phyloP scores from a whole-genome alignment of 1,140 invertebrate genomes.

The Halesus radiatus region DNA sequence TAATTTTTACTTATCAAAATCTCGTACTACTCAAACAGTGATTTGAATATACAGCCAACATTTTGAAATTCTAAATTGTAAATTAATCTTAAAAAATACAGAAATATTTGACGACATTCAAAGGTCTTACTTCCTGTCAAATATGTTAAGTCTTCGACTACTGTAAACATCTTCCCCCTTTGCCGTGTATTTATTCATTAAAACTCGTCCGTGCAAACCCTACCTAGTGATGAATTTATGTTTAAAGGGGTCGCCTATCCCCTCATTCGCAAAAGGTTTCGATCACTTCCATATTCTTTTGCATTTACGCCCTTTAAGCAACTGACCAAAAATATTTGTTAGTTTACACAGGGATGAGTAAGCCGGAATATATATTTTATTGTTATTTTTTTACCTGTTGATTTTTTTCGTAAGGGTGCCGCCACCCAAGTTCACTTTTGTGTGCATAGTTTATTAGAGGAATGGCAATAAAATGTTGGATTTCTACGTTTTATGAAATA shows the following conservation, averaged over 20 bases:
- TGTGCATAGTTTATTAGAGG: constrained; percentile 30
- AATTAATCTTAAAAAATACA: too few species aligned
- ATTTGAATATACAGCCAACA: too few species aligned
- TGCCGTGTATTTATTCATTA: constrained; percentile 38
- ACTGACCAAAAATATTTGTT: constrained; percentile 11
- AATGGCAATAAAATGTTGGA: neutral
- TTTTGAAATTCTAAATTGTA: too few species aligned
- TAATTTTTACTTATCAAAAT: too few species aligned
- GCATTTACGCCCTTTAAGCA: constrained; percentile 4
- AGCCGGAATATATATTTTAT: constrained; percentile 51
- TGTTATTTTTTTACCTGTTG: constrained; percentile 56
- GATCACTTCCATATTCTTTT: neutral
- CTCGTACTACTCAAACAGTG: too few species aligned
- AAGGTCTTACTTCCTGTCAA: constrained; percentile 16
- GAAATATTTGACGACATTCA: too few species aligned
- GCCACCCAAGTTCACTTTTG: constrained; percentile 27
- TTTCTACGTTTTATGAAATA: neutral
- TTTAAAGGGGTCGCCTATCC: constrained; percentile 17
- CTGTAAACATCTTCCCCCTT: neutral
- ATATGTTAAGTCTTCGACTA: constrained; percentile 15
- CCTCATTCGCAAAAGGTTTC: neutral
- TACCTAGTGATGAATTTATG: constrained; percentile 38
- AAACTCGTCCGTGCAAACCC: constrained; percentile 35
- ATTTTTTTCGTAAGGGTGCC: constrained; percentile 35
- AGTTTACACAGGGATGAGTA: constrained; percentile 55